phyloP scores from a whole-genome alignment of 2,797 vertebrate species.

The Mormyrops attenuatus region DNA sequence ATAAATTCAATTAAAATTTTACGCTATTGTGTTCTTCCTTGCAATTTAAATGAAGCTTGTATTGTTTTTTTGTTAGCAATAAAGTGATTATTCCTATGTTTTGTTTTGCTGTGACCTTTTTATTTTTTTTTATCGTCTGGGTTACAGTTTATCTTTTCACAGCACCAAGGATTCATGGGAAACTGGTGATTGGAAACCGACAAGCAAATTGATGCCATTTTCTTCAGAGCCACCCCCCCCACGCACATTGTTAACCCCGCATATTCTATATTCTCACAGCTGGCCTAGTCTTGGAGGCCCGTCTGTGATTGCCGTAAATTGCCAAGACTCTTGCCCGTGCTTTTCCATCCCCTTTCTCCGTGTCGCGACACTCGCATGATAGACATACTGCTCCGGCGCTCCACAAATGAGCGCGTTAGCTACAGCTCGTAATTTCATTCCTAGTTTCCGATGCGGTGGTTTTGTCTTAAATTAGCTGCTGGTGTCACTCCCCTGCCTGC shows the following conservation, averaged over 20 bases:
- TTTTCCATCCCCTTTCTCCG: neutral
- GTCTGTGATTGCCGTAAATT: neutral
- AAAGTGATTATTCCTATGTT: neutral
- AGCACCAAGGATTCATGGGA: neutral
- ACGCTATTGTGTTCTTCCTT: neutral
- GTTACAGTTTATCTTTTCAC: neutral
- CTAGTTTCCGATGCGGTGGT: neutral
- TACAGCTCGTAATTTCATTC: conserved; percentile 16
- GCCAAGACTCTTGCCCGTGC: too few species aligned
- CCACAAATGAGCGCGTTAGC: neutral
- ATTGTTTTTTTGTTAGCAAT: neutral
- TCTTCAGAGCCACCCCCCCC: neutral
- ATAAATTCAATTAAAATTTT: neutral
- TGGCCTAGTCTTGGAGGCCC: neutral
- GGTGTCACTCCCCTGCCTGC: neutral
- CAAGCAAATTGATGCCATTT: neutral
- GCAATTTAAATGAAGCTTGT: neutral
- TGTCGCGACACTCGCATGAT: neutral
- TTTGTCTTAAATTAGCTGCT: conserved; percentile 22
- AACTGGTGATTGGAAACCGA: neutral
- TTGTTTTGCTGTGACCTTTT: neutral
- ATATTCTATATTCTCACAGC: neutral
- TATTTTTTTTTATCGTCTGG: neutral
- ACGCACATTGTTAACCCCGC: neutral
- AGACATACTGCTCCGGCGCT: neutral